Conservation (phyloP, 2,888 invertebrate species). For the Erebia aethiops region DNA sequence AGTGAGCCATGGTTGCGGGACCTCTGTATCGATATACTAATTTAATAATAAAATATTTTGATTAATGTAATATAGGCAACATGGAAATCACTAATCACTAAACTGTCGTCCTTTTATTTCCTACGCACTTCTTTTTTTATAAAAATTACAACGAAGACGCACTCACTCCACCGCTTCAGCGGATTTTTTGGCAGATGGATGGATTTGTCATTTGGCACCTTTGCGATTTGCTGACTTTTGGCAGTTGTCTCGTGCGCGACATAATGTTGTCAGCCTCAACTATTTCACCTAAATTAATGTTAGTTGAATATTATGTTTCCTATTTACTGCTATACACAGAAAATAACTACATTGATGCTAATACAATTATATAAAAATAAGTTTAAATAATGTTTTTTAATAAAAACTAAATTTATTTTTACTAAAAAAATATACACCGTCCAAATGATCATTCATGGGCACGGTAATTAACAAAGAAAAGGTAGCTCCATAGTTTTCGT, state of each 20-base stretch:
- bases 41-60: conserved; percentile 49
- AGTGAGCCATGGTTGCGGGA: conserved; percentile 88
- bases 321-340: background rate
- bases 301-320: background rate
- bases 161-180: conserved; percentile 53
- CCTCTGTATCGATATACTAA: conserved; percentile 58
- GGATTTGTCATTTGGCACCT: background rate
- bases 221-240: conserved; percentile 20
- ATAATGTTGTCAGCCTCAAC: conserved; percentile 39
- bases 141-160: conserved; percentile 40
- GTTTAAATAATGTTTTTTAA: no score
- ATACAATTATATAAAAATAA: no score
- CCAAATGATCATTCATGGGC: no score
- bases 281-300: conserved; percentile 17
- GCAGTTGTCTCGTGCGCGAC: conserved; percentile 39
- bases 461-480: no score
- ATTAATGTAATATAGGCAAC: conserved; percentile 64
- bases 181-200: conserved; percentile 46
- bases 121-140: conserved; percentile 47
- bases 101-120: conserved; percentile 48
- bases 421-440: no score
- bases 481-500: no score
- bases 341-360: no score
- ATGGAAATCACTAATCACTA: conserved; percentile 63
- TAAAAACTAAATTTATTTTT: no score